phyloP scores from a whole-genome alignment of 2,797 vertebrate genomes.

The Nyctalus aviator region DNA sequence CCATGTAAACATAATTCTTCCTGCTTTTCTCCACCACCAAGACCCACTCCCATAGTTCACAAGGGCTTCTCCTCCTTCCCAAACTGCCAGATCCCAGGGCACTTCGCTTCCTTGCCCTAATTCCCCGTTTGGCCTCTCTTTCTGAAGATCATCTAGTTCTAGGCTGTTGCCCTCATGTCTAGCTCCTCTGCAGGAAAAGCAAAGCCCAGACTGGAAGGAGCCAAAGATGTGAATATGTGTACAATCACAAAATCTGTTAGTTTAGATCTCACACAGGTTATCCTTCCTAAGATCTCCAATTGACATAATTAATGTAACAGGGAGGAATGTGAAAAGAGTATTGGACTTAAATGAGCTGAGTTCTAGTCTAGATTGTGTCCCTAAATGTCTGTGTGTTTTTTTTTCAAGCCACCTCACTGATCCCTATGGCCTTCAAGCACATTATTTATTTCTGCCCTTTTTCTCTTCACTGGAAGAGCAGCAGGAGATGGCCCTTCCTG shows the following conservation, averaged over 20 bases:
- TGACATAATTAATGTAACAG: neutral
- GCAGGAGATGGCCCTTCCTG: neutral
- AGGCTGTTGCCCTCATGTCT: neutral
- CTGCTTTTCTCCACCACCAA: neutral
- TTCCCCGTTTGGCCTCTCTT: neutral
- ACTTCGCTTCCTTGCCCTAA: neutral
- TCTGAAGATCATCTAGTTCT: neutral
- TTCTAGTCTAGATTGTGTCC: neutral
- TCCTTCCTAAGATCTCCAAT: neutral
- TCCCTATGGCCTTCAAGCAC: neutral
- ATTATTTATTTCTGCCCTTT: neutral
- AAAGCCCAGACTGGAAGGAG: neutral
- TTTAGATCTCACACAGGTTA: neutral
- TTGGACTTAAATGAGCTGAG: neutral
- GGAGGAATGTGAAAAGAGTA: neutral
- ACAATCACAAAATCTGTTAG: neutral
- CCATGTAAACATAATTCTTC: neutral
- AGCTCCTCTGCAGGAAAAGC: neutral
- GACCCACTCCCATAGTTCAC: neutral
- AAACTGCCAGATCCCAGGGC: neutral
- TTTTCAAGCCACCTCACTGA: neutral
- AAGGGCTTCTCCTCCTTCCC: neutral
- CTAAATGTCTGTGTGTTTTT: neutral
- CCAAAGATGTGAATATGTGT: neutral
- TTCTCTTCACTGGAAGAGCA: neutral